Conservation (phyloP, 2,888 invertebrate species). For the Spisula solida region DNA sequence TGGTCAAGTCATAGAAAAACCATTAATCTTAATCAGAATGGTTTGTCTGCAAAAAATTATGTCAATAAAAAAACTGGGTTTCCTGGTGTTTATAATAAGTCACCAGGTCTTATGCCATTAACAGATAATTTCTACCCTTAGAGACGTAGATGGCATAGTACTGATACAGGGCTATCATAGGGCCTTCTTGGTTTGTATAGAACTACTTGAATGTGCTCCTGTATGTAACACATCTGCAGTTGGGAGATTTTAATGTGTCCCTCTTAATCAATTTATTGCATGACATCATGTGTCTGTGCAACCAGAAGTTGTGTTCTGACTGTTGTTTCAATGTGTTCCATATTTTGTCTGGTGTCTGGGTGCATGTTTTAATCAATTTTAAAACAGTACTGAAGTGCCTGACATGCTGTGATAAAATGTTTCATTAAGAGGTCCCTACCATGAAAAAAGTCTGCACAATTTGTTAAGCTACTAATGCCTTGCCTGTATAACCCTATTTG, state of each 20-base stretch:
- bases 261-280: background rate
- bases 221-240: background rate
- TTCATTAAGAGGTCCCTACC: background rate
- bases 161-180: too few relatives aligned
- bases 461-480: background rate
- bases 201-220: too few relatives aligned
- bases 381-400: slow-evolving; percentile 1
- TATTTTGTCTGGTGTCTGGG: background rate
- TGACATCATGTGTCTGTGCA: background rate
- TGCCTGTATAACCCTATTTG: slow-evolving; percentile 46
- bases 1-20: too few relatives aligned
- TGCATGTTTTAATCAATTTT: slow-evolving; percentile 10
- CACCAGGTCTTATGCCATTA: too few relatives aligned
- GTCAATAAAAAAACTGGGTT: too few relatives aligned
- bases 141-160: too few relatives aligned
- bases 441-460: slow-evolving; percentile 10
- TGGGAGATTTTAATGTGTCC: background rate
- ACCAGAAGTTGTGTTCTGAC: background rate
- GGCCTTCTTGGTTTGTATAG: too few relatives aligned
- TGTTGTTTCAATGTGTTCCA: background rate
- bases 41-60: too few relatives aligned
- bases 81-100: too few relatives aligned
- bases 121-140: too few relatives aligned
- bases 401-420: slow-evolving; percentile 3
- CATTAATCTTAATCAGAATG: too few relatives aligned